Evolutionary conservation across 2,888 invertebrate species (phyloP).

Genomic region (Dryococelus australis): DNA sequence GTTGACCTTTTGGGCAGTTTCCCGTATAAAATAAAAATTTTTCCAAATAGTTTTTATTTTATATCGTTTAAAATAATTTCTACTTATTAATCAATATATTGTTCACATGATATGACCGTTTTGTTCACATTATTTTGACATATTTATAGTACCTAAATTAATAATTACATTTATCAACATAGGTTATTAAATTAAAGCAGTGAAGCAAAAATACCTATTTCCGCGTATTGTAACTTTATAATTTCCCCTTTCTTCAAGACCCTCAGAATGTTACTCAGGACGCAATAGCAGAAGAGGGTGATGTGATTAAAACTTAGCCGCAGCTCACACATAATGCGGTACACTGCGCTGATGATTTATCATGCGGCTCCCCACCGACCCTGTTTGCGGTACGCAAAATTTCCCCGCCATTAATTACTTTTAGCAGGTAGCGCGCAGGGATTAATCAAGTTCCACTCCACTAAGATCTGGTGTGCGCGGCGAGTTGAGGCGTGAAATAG

Average conservation of each 20-base stretch:
- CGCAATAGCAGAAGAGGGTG: neutral
- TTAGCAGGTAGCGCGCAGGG: constrained; percentile 9
- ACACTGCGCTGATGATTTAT: neutral
- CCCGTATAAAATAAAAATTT: no score
- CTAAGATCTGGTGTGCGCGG: neutral
- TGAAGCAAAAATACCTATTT: no score
- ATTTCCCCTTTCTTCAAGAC: neutral
- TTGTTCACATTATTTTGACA: no score
- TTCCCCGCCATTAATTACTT: constrained; percentile 16
- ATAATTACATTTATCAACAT: no score
- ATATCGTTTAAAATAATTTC: no score
- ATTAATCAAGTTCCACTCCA: constrained; percentile 16
- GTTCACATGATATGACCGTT: no score
- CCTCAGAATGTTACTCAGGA: neutral
- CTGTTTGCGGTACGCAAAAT: constrained; percentile 11
- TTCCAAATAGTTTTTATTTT: no score
- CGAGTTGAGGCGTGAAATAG: neutral
- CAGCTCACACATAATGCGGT: neutral
- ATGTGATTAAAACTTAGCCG: constrained; percentile 16
- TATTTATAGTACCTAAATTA: no score
- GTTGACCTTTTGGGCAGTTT: no score
- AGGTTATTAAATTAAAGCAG: no score
- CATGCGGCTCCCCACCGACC: constrained; percentile 1
- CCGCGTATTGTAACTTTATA: no score
- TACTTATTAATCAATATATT: no score